A percentile compares a stretch with the other conserved stretches of the same genome.
phyloP scores from a whole-genome alignment of 2,888 invertebrate species.

The Prionchulus punctatus region DNA sequence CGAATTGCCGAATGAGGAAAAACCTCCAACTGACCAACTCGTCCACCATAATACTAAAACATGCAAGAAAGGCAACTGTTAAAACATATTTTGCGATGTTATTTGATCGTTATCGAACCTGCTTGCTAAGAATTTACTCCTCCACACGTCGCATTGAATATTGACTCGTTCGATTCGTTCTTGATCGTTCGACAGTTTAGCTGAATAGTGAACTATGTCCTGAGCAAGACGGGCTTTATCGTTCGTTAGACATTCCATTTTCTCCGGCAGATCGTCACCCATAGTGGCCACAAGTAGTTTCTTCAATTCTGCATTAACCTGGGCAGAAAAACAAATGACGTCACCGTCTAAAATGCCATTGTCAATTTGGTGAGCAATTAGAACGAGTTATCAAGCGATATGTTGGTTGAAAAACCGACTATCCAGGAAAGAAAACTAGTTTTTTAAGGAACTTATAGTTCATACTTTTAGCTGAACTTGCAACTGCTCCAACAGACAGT shows the following conservation, averaged over 20 bases:
- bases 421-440: no score
- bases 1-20: conserved; percentile 51
- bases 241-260: conserved; percentile 73
- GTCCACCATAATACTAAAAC: conserved; percentile 67
- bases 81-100: not conserved
- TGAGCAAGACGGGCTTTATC: conserved; percentile 73
- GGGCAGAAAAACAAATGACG: no score
- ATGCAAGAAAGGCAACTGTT: conserved; percentile 1
- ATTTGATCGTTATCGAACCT: conserved; percentile 42
- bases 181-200: conserved; percentile 55
- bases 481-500: no score
- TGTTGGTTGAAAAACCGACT: no score
- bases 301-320: conserved; percentile 80
- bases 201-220: conserved; percentile 65
- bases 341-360: no score
- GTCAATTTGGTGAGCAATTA: no score
- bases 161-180: conserved; percentile 82
- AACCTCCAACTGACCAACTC: conserved; percentile 74
- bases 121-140: conserved; percentile 84
- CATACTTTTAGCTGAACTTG: no score
- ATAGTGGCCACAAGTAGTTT: conserved; percentile 81
- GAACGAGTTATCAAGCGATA: no score
- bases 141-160: conserved; percentile 88
- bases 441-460: no score
- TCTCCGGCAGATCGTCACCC: conserved; percentile 75